phyloP scores from a whole-genome alignment of 2,888 invertebrate species.

The Suillia variegata region DNA sequence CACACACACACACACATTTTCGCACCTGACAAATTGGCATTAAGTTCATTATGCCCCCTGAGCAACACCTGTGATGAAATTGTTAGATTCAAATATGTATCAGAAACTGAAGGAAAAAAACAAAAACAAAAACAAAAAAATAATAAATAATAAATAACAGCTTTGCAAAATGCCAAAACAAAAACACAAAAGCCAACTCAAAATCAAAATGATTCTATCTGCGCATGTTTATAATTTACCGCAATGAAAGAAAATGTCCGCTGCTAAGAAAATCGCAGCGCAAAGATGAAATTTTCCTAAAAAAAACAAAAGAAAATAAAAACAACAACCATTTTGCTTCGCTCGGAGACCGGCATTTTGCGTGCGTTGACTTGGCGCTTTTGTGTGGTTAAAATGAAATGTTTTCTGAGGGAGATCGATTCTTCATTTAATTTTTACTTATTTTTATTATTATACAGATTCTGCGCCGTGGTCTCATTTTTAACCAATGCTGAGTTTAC shows the following conservation, averaged over 20 bases:
- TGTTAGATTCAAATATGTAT: slow-evolving; percentile 31
- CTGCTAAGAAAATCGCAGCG: not conserved
- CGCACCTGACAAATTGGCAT: slow-evolving; percentile 44
- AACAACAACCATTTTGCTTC: not conserved
- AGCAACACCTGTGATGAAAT: slow-evolving; percentile 53
- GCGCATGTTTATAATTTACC: not conserved
- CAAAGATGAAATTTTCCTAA: not conserved
- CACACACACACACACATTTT: too few relatives aligned
- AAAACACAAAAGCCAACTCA: slow-evolving; percentile 26
- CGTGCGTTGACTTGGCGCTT: slow-evolving; percentile 21
- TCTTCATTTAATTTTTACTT: not conserved
- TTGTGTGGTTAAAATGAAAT: slow-evolving; percentile 26
- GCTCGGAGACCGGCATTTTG: slow-evolving; percentile 33
- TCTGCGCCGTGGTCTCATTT: slow-evolving; percentile 47
- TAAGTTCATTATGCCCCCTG: slow-evolving; percentile 47
- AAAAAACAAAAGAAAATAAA: not conserved
- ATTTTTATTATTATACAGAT: slow-evolving; percentile 18
- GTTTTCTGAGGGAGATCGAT: not conserved
- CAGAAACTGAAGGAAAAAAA: slow-evolving; percentile 31
- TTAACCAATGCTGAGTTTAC: not conserved
- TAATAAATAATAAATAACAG: not conserved
- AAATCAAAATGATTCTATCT: slow-evolving; percentile 11
- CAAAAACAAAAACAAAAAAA: not conserved
- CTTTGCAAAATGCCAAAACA: slow-evolving; percentile 21
- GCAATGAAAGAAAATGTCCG: not conserved